These are phyloP conservation scores for Adelosebastes latens DNA, from an alignment of 2,797 vertebrate genomes.

Conservation along the genomic window DNA sequence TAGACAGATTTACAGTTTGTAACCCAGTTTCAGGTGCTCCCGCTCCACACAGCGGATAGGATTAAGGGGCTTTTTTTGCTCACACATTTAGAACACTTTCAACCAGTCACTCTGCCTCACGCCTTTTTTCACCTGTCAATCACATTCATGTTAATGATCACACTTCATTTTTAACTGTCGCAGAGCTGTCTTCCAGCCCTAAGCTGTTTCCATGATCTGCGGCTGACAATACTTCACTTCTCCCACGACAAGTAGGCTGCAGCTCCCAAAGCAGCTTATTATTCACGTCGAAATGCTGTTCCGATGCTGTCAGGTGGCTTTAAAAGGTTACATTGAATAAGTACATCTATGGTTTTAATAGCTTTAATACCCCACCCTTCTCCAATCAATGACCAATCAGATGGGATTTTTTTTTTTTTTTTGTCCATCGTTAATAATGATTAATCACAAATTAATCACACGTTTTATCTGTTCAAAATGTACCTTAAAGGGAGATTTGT, in stretches of 20 bases:
- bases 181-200: constrained; percentile 14
- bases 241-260: neutral
- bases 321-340: neutral
- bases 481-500: too few relatives aligned
- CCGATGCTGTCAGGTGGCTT: neutral
- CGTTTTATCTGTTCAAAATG: too few relatives aligned
- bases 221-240: constrained; percentile 21
- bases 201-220: constrained; percentile 32
- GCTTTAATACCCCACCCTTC: neutral
- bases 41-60: neutral
- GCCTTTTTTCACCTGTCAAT: constrained; percentile 48
- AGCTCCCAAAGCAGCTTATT: constrained; percentile 1
- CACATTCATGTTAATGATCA: constrained; percentile 32
- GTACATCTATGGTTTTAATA: neutral
- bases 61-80: constrained; percentile 22
- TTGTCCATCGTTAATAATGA: too few relatives aligned
- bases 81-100: constrained; percentile 33
- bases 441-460: too few relatives aligned
- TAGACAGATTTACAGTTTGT: constrained; percentile 9
- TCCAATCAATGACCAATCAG: neutral
- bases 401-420: neutral
- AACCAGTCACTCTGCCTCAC: constrained; percentile 7
- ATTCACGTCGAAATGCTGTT: neutral
- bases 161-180: constrained; percentile 34
- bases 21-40: constrained; percentile 19